Percentiles rank a stretch among this genome's conserved stretches.
Evolutionary conservation across 64 coral and sea anemone species (phyloP).

Genomic region (Actinia tenebrosa): DNA sequence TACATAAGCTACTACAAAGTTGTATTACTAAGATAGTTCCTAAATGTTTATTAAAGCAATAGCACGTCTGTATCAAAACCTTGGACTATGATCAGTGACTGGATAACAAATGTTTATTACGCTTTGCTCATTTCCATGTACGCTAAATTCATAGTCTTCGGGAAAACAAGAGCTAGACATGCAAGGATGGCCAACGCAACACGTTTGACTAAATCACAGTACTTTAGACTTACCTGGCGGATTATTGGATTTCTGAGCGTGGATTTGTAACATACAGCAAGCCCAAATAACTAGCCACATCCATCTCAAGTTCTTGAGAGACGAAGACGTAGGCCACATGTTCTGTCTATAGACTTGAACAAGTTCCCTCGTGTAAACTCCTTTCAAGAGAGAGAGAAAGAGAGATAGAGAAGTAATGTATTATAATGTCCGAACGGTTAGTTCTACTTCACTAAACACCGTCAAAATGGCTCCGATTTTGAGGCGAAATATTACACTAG

Average conservation of each 20-base stretch:
- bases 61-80: too few relatives aligned
- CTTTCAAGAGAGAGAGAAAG: not conserved
- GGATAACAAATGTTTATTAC: too few relatives aligned
- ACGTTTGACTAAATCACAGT: too few relatives aligned
- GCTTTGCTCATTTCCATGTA: too few relatives aligned
- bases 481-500: not conserved
- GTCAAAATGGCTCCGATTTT: not conserved
- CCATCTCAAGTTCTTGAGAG: not conserved
- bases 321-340: not conserved
- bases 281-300: not conserved
- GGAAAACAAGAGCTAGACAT: too few relatives aligned
- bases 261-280: not conserved
- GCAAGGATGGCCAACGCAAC: too few relatives aligned
- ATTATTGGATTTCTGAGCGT: not conserved
- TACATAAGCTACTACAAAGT: too few relatives aligned
- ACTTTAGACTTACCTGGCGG: not conserved
- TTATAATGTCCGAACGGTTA: not conserved
- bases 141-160: too few relatives aligned
- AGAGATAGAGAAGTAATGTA: not conserved
- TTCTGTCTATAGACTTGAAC: not conserved
- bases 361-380: not conserved
- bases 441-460: not conserved
- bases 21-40: too few relatives aligned
- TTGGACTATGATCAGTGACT: too few relatives aligned
- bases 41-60: too few relatives aligned